These are phyloP conservation scores for Radopholus similis DNA, from an alignment of 1,140 invertebrate genomes.

Conservation along the genomic window DNA sequence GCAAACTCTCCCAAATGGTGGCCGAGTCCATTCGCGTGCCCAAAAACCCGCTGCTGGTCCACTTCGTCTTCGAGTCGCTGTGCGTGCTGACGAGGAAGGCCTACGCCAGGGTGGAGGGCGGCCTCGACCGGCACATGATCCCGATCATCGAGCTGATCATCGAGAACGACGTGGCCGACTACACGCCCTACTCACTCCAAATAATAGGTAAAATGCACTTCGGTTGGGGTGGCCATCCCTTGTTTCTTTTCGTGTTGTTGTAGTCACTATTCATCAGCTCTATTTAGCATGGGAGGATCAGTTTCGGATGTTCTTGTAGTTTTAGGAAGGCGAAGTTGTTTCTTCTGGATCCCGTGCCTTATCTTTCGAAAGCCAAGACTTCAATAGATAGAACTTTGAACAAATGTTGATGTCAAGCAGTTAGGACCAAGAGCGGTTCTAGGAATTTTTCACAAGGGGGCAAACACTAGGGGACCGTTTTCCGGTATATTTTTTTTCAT, in stretches of 20 bases:
- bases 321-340: no score
- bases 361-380: background rate
- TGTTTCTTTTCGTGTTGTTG: no score
- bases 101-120: conserved; percentile 18
- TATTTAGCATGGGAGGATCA: no score
- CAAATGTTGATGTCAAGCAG: no score
- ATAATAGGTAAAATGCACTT: conserved; percentile 71
- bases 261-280: no score
- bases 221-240: no score
- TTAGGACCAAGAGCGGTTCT: no score
- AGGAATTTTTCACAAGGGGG: no score
- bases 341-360: background rate
- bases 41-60: conserved; percentile 64
- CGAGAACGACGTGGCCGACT: conserved; percentile 67
- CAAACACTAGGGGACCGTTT: no score
- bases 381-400: no score
- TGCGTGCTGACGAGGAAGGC: conserved; percentile 60
- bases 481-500: no score
- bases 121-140: conserved; percentile 26
- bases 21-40: conserved; percentile 60
- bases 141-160: conserved; percentile 41
- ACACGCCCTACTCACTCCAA: conserved; percentile 96
- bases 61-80: conserved; percentile 64
- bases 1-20: conserved; percentile 20
- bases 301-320: background rate